Conservation (phyloP, 2,888 invertebrate species). For the Rhamnusium bicolor region DNA sequence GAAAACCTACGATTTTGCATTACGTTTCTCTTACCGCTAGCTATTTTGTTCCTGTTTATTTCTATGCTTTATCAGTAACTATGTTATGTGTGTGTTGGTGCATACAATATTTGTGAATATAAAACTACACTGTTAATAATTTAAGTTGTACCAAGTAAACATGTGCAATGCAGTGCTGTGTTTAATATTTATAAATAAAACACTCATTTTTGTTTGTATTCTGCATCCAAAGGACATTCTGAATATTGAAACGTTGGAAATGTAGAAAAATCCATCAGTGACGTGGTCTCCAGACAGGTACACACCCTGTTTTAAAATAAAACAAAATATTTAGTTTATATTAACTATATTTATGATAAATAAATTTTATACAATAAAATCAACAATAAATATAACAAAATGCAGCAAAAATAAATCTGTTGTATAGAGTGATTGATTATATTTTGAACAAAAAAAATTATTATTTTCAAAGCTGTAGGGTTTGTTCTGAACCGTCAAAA, state of each 20-base stretch:
- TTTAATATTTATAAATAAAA: constrained; percentile 15
- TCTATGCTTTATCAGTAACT: not conserved
- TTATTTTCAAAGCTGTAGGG: too few relatives aligned
- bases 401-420: not conserved
- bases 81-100: not conserved
- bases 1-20: not conserved
- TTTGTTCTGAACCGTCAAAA: too few relatives aligned
- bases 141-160: not conserved
- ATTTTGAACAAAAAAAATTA: too few relatives aligned
- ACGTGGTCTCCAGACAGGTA: constrained; percentile 59
- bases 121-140: not conserved
- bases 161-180: constrained; percentile 18
- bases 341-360: not conserved
- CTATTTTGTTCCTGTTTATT: not conserved
- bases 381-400: not conserved
- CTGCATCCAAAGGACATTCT: constrained; percentile 55
- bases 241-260: constrained; percentile 42
- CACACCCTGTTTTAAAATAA: constrained; percentile 63
- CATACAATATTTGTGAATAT: not conserved
- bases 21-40: not conserved
- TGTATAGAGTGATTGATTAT: too few relatives aligned
- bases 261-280: constrained; percentile 47
- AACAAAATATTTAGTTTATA: constrained; percentile 55
- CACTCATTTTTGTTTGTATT: constrained; percentile 22
- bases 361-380: not conserved